Percentiles rank a stretch among this genome's conserved stretches.
These are phyloP conservation scores for Amblyjoppa proteus DNA, from an alignment of 2,888 invertebrate species.

Conservation along the genomic window DNA sequence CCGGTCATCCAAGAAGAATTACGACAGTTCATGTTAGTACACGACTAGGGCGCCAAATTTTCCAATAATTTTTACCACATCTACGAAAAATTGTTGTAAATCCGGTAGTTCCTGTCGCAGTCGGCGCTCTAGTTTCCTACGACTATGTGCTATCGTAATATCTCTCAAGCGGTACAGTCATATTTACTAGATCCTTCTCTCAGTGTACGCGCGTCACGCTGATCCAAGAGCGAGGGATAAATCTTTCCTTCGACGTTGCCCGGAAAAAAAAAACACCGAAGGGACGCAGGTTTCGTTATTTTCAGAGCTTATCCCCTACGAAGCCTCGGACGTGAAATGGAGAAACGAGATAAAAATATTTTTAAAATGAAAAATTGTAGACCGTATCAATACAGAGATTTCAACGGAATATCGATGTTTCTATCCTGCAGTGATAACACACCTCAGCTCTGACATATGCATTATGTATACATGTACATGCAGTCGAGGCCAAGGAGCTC, in stretches of 20 bases:
- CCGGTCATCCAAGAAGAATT: no score
- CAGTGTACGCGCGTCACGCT: neutral
- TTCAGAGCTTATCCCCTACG: slow-evolving; percentile 1
- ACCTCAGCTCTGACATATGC: neutral
- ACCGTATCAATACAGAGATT: slow-evolving; percentile 35
- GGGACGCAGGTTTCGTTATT: neutral
- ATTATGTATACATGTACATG: neutral
- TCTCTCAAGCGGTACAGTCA: no score
- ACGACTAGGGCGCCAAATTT: neutral
- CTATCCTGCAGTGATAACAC: slow-evolving; percentile 21
- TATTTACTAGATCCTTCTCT: no score
- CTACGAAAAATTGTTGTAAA: no score
- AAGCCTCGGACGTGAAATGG: neutral
- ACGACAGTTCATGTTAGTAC: no score
- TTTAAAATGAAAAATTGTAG: slow-evolving; percentile 12
- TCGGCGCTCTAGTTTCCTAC: no score
- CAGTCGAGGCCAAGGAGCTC: neutral
- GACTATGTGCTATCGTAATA: no score
- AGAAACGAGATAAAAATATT: neutral
- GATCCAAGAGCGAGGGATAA: neutral
- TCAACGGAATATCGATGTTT: slow-evolving; percentile 39
- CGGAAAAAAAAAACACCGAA: neutral
- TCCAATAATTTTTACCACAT: neutral
- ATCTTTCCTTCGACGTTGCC: neutral
- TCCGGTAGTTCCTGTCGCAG: no score